Evolutionary conservation across 2,797 vertebrate species (phyloP).

Genomic region (Pitangus sulphuratus): DNA sequence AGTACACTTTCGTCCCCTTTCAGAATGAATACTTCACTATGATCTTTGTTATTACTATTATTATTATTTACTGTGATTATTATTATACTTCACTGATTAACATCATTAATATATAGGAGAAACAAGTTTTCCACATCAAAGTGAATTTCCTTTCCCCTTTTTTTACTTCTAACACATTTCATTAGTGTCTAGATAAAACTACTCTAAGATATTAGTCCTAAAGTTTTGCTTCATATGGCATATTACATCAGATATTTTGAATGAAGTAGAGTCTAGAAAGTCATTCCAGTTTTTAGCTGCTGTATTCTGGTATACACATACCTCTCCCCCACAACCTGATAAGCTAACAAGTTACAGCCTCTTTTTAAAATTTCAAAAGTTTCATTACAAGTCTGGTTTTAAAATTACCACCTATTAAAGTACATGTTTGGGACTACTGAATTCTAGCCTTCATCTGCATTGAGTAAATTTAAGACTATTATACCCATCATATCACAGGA

Average conservation of each 20-base stretch:
- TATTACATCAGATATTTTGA: slow-evolving; percentile 41
- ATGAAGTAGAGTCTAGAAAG: slow-evolving; percentile 4
- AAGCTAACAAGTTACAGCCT: not conserved
- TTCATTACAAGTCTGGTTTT: not conserved
- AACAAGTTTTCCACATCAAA: slow-evolving; percentile 59
- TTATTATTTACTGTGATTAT: not conserved
- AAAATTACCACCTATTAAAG: not conserved
- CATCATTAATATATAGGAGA: slow-evolving; percentile 39
- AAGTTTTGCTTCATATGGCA: slow-evolving; percentile 17
- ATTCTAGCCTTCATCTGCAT: not conserved
- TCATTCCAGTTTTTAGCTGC: not conserved
- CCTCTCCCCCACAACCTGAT: accelerated
- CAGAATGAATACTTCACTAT: slow-evolving; percentile 60
- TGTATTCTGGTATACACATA: not conserved
- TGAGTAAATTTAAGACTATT: not conserved
- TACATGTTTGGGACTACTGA: not conserved
- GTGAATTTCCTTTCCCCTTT: slow-evolving; percentile 38
- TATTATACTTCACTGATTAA: slow-evolving; percentile 2
- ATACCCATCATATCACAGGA: not conserved
- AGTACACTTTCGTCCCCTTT: slow-evolving; percentile 50
- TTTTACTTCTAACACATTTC: slow-evolving; percentile 32
- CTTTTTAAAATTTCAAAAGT: not conserved
- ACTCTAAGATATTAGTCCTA: slow-evolving; percentile 15
- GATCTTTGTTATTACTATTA: not conserved
- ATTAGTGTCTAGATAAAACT: slow-evolving; percentile 58